A percentile compares a stretch with the other conserved stretches of the same genome.
Conservation (phyloP, 2,113 vertebrate genomes). For the Nycticryphes semicollaris region DNA sequence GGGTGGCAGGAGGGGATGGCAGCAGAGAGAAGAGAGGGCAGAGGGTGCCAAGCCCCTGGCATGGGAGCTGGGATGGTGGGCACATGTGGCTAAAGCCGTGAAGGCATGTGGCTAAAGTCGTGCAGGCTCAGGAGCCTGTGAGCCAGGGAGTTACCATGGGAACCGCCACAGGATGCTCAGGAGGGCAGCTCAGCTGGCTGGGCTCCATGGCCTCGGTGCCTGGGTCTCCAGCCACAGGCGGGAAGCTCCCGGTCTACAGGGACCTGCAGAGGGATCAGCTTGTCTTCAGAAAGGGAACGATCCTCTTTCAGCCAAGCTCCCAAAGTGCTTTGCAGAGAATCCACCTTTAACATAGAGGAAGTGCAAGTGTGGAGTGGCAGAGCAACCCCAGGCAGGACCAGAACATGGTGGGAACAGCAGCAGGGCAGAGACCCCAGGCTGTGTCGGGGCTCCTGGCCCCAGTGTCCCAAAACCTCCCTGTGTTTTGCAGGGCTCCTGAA, state of each 20-base stretch:
- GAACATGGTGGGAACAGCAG: fast-evolving
- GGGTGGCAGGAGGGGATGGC: fast-evolving
- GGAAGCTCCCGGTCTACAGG: background rate
- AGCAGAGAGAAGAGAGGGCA: background rate
- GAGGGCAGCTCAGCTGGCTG: background rate
- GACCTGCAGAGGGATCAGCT: background rate
- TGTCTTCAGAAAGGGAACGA: background rate
- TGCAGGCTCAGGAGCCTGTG: fast-evolving
- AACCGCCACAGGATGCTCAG: constrained; percentile 7
- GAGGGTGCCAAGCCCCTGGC: background rate
- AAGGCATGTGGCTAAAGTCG: fast-evolving
- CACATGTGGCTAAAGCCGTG: background rate
- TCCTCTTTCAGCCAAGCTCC: background rate
- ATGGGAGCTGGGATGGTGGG: background rate
- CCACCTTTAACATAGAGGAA: background rate
- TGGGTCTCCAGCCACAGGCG: fast-evolving
- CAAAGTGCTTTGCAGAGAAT: background rate
- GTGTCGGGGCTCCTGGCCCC: fast-evolving
- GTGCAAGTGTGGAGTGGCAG: too few species aligned
- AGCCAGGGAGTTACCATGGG: constrained; percentile 29
- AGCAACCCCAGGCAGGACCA: background rate
- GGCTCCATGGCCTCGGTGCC: background rate
- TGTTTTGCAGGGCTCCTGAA: background rate
- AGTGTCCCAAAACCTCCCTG: background rate
- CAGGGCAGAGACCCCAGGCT: background rate